phyloP scores from a whole-genome alignment of 2,888 invertebrate species.

The Cryptus armator region DNA sequence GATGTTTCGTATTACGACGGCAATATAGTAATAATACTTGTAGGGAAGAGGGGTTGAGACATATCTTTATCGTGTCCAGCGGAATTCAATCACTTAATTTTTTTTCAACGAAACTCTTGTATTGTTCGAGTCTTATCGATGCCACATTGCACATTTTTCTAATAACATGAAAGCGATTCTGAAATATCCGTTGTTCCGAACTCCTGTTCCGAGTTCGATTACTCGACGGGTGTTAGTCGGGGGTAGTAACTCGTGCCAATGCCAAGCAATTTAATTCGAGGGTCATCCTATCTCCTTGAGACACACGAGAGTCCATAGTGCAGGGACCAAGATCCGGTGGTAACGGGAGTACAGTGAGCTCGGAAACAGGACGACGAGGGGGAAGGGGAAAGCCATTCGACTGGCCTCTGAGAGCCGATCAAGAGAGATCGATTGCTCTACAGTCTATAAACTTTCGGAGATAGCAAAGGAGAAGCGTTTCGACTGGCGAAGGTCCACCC shows the following conservation, averaged over 20 bases:
- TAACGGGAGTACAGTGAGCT: background rate
- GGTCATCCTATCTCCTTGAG: slow-evolving; percentile 12
- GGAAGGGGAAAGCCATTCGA: background rate
- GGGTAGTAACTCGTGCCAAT: background rate
- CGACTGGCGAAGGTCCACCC: background rate
- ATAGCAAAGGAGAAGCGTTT: background rate
- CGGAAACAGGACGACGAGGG: background rate
- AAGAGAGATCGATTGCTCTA: slow-evolving; percentile 28
- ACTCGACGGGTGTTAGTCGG: background rate
- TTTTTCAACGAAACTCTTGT: background rate
- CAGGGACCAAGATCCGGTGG: background rate
- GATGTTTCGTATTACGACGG: no score
- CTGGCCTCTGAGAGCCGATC: slow-evolving; percentile 2
- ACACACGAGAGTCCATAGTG: slow-evolving; percentile 4
- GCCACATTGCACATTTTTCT: no score
- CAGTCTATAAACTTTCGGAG: background rate
- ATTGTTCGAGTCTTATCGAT: background rate
- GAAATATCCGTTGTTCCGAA: no score
- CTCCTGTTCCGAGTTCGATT: no score
- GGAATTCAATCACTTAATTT: background rate
- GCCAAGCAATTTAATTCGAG: slow-evolving; percentile 4
- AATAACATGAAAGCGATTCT: no score
- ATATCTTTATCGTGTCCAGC: background rate
- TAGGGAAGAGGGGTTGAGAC: background rate
- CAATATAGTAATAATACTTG: background rate